Percentiles rank a stretch among this genome's conserved stretches.
These are phyloP conservation scores for Petrocephalus schoutedeni DNA, from an alignment of 2,797 vertebrate species.

Conservation along the genomic window DNA sequence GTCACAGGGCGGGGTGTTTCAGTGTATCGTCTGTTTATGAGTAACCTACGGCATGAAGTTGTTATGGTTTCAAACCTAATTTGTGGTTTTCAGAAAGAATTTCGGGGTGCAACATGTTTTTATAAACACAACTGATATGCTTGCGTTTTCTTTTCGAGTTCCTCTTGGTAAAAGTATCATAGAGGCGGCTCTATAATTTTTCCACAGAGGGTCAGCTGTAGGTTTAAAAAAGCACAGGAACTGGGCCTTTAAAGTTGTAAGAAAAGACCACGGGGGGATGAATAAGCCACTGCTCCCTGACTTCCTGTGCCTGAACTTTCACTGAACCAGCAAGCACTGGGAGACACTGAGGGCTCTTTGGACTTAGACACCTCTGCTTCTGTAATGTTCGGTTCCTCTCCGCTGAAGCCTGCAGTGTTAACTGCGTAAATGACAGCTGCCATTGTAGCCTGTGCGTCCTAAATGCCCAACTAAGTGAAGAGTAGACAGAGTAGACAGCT, in stretches of 20 bases:
- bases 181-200: slow-evolving; percentile 38
- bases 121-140: slow-evolving; percentile 36
- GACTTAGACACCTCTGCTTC: background rate
- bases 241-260: slow-evolving; percentile 37
- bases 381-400: background rate
- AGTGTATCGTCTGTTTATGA: slow-evolving; percentile 18
- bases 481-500: slow-evolving; percentile 1
- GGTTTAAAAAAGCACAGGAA: slow-evolving; percentile 17
- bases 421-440: background rate
- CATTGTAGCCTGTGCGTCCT: background rate
- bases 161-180: slow-evolving; percentile 39
- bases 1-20: background rate
- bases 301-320: slow-evolving; percentile 39
- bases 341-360: slow-evolving; percentile 23
- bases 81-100: slow-evolving; percentile 28
- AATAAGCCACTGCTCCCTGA: slow-evolving; percentile 29
- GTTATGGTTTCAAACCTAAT: slow-evolving; percentile 30
- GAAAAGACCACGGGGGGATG: slow-evolving; percentile 37
- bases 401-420: background rate
- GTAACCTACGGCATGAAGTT: slow-evolving; percentile 24
- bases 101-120: slow-evolving; percentile 23
- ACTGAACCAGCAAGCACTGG: slow-evolving; percentile 33
- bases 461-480: background rate
- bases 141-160: slow-evolving; percentile 29
- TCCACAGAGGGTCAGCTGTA: slow-evolving; percentile 17